These are phyloP conservation scores for Anser brachyrhynchus DNA, from an alignment of 2,113 vertebrate genomes.

Conservation along the genomic window DNA sequence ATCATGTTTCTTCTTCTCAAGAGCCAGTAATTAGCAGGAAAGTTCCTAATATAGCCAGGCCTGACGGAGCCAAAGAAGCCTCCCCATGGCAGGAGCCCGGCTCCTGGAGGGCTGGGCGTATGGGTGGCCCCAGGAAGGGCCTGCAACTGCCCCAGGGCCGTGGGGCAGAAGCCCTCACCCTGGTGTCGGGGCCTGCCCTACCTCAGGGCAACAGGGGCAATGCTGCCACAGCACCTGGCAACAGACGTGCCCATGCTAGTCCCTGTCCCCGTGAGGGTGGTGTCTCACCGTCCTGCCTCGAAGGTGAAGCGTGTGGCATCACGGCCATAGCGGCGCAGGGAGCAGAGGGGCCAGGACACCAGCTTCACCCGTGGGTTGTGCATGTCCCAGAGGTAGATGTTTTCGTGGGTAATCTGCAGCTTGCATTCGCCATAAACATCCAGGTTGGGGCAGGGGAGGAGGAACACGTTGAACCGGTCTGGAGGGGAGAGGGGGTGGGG, in stretches of 20 bases:
- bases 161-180: not conserved
- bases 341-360: conserved; percentile 95
- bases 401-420: conserved; percentile 96
- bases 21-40: not conserved
- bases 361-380: conserved; percentile 93
- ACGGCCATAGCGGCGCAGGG: conserved; percentile 90
- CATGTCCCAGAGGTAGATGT: conserved; percentile 98
- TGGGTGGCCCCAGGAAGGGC: not conserved
- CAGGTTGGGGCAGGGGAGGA: conserved; percentile 92
- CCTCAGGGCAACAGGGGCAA: not conserved
- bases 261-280: rapidly evolving
- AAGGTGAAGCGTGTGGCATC: conserved; percentile 95
- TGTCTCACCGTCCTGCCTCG: conserved; percentile 89
- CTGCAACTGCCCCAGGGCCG: not conserved
- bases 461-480: conserved; percentile 96
- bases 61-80: not conserved
- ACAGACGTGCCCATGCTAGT: no score
- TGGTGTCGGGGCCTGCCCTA: not conserved
- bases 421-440: conserved; percentile 96
- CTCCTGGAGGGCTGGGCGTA: not conserved
- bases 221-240: no score
- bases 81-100: not conserved
- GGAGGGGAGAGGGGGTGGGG: not conserved
- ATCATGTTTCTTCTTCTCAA: not conserved
- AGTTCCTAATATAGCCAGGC: not conserved